phyloP scores from a whole-genome alignment of 2,888 invertebrate genomes.

The Melanchra persicariae region DNA sequence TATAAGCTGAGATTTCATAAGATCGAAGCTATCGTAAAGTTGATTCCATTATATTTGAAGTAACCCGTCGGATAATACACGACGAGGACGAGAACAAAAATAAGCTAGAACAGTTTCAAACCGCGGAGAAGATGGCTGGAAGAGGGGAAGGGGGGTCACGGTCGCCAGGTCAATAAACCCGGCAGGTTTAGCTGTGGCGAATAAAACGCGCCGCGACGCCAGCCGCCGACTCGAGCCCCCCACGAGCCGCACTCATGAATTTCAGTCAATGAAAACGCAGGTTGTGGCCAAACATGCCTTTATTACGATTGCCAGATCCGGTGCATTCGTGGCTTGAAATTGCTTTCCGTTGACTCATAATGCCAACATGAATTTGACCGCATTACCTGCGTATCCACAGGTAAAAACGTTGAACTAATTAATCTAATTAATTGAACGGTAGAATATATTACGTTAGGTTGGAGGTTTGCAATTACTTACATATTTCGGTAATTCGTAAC shows the following conservation, averaged over 20 bases:
- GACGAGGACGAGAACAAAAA: conserved; percentile 71
- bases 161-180: conserved; percentile 86
- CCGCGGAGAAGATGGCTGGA: conserved; percentile 57
- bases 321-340: conserved; percentile 57
- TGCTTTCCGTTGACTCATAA: conserved; percentile 61
- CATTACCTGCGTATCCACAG: conserved; percentile 48
- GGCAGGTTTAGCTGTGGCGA: conserved; percentile 74
- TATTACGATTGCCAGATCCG: conserved; percentile 58
- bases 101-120: conserved; percentile 68
- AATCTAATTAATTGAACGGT: conserved; percentile 54
- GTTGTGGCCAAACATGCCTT: conserved; percentile 63
- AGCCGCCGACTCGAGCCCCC: conserved; percentile 66
- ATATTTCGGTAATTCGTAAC: conserved; percentile 39
- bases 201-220: conserved; percentile 73
- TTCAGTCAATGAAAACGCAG: conserved; percentile 72
- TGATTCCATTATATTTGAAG: conserved; percentile 23
- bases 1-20: conserved; percentile 11
- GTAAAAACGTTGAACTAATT: conserved; percentile 49
- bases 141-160: conserved; percentile 80
- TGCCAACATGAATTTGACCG: conserved; percentile 54
- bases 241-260: conserved; percentile 68
- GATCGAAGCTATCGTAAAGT: conserved; percentile 10
- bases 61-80: conserved; percentile 33
- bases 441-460: conserved; percentile 21
- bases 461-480: conserved; percentile 42